A percentile compares a stretch with the other conserved stretches of the same genome.
Conservation (phyloP, 1,140 invertebrate species). For the Pseudachorutes palmiensis region DNA sequence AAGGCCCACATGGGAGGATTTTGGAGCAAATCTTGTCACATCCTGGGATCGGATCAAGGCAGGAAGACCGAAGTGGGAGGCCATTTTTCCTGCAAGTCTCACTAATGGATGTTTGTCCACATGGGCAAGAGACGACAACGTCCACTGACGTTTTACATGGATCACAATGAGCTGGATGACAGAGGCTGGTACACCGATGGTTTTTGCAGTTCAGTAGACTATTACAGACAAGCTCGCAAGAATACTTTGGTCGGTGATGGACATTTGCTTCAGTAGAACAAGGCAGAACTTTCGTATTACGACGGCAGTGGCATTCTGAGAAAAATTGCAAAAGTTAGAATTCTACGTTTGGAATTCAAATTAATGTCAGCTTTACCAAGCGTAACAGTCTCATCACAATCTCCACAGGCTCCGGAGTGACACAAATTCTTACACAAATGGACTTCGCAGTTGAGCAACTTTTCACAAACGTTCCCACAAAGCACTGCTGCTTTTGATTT, state of each 20-base stretch:
- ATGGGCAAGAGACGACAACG: conserved; percentile 67
- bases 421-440: conserved; percentile 52
- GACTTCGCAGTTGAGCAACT: conserved; percentile 58
- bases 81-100: conserved; percentile 39
- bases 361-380: conserved; percentile 14
- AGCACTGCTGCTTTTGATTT: conserved; percentile 56
- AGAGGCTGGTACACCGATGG: conserved; percentile 63
- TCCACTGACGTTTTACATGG: conserved; percentile 56
- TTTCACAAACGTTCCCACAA: conserved; percentile 64
- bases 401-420: conserved; percentile 48
- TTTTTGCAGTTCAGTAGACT: conserved; percentile 62
- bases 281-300: conserved; percentile 45
- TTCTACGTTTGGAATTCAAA: neutral
- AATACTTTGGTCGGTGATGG: conserved; percentile 42
- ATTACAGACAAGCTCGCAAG: conserved; percentile 61
- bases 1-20: conserved; percentile 67
- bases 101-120: conserved; percentile 59
- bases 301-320: conserved; percentile 57
- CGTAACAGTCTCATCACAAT: conserved; percentile 42
- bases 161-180: conserved; percentile 59
- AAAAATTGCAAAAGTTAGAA: neutral
- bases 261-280: conserved; percentile 46
- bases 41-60: conserved; percentile 74
- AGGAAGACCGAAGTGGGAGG: conserved; percentile 48
- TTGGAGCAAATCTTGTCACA: conserved; percentile 75